A percentile compares a stretch with the other conserved stretches of the same genome.
phyloP scores from a whole-genome alignment of 2,888 invertebrate species.

The Agrotis exclamationis region DNA sequence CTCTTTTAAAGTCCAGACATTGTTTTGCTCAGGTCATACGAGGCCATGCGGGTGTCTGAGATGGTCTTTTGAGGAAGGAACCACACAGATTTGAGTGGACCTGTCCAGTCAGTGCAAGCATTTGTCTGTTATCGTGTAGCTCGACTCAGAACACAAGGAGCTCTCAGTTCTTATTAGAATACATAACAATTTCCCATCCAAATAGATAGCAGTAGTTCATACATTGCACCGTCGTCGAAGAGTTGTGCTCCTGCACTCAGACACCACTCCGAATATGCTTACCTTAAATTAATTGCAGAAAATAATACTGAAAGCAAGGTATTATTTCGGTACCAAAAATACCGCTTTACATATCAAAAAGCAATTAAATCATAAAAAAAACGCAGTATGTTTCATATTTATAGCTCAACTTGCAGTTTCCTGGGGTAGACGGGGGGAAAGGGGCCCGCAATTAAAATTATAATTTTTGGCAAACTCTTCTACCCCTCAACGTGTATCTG shows the following conservation, averaged over 20 bases:
- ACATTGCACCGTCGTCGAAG: background rate
- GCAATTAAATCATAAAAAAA: slow-evolving; percentile 70
- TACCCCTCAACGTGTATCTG: slow-evolving; percentile 83
- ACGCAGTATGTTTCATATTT: slow-evolving; percentile 73
- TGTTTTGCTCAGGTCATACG: no score
- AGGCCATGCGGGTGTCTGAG: no score
- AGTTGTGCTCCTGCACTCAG: slow-evolving; percentile 17
- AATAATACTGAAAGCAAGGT: slow-evolving; percentile 29
- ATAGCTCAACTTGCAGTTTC: slow-evolving; percentile 70
- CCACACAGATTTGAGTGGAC: no score
- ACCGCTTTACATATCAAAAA: slow-evolving; percentile 66
- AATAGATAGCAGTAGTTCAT: no score
- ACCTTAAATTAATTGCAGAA: slow-evolving; percentile 32
- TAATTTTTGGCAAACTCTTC: slow-evolving; percentile 91
- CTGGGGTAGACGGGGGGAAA: slow-evolving; percentile 74
- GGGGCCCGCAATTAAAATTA: slow-evolving; percentile 88
- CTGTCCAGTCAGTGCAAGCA: no score
- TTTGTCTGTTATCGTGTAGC: no score
- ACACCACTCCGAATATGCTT: slow-evolving; percentile 35
- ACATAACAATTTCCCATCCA: no score
- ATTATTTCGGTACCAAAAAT: slow-evolving; percentile 54
- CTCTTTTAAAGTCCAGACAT: no score
- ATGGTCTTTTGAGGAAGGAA: no score
- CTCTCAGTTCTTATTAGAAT: no score
- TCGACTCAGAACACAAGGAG: no score